A percentile compares a stretch with the other conserved stretches of the same genome.
These are phyloP conservation scores for Boleophthalmus pectinirostris DNA, from an alignment of 2,113 vertebrate species.

Conservation along the genomic window DNA sequence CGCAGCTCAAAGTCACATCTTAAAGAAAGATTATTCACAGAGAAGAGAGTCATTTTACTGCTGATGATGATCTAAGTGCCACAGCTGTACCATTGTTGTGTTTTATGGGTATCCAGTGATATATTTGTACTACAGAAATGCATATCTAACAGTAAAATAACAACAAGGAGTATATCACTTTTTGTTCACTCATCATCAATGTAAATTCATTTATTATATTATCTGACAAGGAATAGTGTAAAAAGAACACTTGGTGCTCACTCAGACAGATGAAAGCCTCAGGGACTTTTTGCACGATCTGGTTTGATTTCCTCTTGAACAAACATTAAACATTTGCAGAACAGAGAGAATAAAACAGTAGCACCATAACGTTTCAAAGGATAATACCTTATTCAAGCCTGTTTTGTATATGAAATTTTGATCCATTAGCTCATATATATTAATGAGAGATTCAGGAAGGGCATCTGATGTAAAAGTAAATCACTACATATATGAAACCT, in stretches of 20 bases:
- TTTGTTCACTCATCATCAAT: too few species aligned
- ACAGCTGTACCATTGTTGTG: too few species aligned
- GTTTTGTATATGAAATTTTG: too few species aligned
- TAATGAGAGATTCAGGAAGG: background rate
- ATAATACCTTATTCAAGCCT: background rate
- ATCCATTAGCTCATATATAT: background rate
- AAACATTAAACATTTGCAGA: background rate
- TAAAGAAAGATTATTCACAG: too few species aligned
- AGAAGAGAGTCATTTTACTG: too few species aligned
- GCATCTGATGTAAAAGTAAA: background rate
- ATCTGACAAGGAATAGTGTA: background rate
- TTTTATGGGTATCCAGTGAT: too few species aligned
- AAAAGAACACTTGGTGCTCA: background rate
- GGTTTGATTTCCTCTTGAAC: constrained; percentile 46
- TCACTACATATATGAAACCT: too few species aligned
- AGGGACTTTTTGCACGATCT: background rate
- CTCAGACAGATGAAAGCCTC: constrained; percentile 41
- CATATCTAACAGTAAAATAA: too few species aligned
- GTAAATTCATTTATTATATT: too few species aligned
- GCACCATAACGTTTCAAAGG: background rate
- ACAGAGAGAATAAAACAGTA: background rate
- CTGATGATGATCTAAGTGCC: too few species aligned
- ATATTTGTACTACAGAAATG: too few species aligned
- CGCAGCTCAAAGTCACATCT: background rate
- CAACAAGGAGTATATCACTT: too few species aligned